phyloP scores from a whole-genome alignment of 2,113 vertebrate species.

The Tricholaema leucomelas region DNA sequence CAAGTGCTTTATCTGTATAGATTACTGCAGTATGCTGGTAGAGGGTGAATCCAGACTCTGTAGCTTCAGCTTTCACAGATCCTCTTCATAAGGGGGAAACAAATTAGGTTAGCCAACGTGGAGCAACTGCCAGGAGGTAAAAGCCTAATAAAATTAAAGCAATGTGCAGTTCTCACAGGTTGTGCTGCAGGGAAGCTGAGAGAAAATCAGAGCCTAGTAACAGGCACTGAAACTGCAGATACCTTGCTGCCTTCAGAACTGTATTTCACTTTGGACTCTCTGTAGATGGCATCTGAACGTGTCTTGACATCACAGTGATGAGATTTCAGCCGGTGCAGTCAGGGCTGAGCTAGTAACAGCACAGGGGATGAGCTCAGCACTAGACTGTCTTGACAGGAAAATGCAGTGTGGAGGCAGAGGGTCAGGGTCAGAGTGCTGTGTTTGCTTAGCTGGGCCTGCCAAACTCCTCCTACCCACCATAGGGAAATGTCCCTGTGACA shows the following conservation, averaged over 20 bases:
- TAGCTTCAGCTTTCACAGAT: conserved; percentile 1
- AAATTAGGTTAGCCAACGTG: background rate
- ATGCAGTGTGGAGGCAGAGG: background rate
- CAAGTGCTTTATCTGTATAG: background rate
- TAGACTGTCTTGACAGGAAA: background rate
- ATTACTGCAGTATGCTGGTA: background rate
- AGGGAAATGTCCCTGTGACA: background rate
- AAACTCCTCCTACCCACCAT: background rate
- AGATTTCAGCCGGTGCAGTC: background rate
- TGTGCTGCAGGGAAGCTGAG: background rate
- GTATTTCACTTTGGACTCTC: background rate
- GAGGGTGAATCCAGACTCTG: background rate
- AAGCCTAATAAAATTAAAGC: background rate
- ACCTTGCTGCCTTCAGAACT: background rate
- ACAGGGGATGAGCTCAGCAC: background rate
- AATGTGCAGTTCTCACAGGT: background rate
- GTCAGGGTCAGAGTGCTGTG: background rate
- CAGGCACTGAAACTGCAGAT: background rate
- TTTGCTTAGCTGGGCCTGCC: conserved; percentile 4
- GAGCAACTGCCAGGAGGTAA: background rate
- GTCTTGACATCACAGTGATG: background rate
- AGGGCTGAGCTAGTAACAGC: background rate
- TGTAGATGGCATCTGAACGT: background rate
- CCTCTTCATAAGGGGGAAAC: background rate
- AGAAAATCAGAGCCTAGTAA: background rate